These are phyloP conservation scores for Seriola aureovittata DNA, from an alignment of 2,113 vertebrate genomes.

Conservation along the genomic window DNA sequence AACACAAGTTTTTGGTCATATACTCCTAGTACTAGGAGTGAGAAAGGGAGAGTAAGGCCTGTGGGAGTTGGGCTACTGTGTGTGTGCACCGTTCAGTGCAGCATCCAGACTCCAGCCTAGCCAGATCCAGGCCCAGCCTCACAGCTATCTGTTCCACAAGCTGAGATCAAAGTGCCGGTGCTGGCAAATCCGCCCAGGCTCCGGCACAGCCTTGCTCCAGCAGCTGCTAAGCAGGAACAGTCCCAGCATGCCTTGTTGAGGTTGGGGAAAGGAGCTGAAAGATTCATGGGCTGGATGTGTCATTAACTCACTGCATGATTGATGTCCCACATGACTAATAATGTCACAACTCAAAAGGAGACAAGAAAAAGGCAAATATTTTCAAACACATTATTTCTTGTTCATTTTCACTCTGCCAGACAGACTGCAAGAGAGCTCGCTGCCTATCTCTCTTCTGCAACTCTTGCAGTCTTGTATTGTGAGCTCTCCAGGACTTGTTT, in stretches of 20 bases:
- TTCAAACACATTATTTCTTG: conserved; percentile 66
- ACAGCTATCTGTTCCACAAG: conserved; percentile 83
- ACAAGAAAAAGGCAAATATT: conserved; percentile 72
- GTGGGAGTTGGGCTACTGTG: conserved; percentile 38
- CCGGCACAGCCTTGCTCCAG: conserved; percentile 63
- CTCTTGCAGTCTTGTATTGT: conserved; percentile 27
- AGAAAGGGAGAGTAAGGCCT: neutral
- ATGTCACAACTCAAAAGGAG: conserved; percentile 83
- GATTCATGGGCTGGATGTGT: conserved; percentile 86
- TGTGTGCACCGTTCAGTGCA: conserved; percentile 31
- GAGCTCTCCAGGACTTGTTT: conserved; percentile 52
- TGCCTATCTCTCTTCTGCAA: conserved; percentile 23
- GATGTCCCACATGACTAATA: conserved; percentile 82
- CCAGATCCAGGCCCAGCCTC: conserved; percentile 76
- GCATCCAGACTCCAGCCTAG: conserved; percentile 55
- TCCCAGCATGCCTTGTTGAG: conserved; percentile 76
- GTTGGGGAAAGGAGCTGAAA: conserved; percentile 80
- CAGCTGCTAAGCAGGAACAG: conserved; percentile 85
- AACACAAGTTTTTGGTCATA: conserved; percentile 14
- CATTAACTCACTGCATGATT: conserved; percentile 89
- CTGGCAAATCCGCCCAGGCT: conserved; percentile 78
- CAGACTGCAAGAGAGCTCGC: conserved; percentile 26
- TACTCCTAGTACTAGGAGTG: neutral
- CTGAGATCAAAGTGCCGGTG: conserved; percentile 86
- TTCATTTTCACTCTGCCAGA: conserved; percentile 51